Evolutionary conservation across 2,113 vertebrate genomes (phyloP).

Genomic region (Raphicerus campestris): DNA sequence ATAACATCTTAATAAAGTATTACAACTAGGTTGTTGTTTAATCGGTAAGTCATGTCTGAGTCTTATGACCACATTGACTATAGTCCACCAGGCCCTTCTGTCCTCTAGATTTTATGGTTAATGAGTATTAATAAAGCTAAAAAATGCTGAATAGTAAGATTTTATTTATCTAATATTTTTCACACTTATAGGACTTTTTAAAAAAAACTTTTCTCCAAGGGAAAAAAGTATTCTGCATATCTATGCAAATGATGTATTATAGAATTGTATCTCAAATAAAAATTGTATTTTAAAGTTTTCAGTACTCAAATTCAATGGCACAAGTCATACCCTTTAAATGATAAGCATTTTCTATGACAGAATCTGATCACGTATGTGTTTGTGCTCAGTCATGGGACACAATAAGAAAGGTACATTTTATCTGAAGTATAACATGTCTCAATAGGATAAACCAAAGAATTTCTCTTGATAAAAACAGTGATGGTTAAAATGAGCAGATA

Average conservation of each 20-base stretch:
- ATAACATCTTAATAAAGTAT: background rate
- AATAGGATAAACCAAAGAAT: background rate
- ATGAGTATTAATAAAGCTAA: background rate
- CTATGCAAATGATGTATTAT: background rate
- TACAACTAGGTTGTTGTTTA: background rate
- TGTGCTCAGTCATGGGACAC: background rate
- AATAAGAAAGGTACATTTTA: background rate
- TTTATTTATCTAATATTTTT: constrained; percentile 2
- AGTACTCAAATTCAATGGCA: background rate
- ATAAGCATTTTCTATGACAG: background rate
- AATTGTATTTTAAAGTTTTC: background rate
- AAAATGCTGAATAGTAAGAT: background rate
- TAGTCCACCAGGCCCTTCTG: background rate
- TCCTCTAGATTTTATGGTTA: background rate
- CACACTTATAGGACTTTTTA: background rate
- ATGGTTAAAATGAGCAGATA: background rate
- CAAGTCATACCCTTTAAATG: background rate
- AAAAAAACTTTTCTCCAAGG: background rate
- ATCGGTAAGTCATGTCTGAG: background rate
- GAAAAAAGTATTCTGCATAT: background rate
- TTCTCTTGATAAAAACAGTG: background rate
- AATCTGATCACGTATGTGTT: background rate
- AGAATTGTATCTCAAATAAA: background rate
- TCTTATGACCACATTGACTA: background rate
- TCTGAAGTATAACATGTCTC: background rate